Evolutionary conservation across 2,888 invertebrate species (phyloP), one percentile per base, ranked within the genome.

Genomic region (Cantharis flavilabris): DNA sequence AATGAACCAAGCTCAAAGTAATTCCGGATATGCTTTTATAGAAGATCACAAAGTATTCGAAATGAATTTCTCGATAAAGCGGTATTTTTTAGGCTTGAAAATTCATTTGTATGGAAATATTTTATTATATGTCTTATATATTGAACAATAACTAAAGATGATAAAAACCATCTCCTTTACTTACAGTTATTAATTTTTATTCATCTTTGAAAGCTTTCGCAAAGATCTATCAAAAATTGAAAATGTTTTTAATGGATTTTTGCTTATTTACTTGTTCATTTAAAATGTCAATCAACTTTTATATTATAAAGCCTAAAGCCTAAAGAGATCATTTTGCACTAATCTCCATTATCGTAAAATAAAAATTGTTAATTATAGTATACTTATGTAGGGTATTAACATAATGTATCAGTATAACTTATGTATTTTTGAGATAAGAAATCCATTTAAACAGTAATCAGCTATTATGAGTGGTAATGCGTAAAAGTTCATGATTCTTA

Each of bases 1-100:
- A 86, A 87, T 86, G 86, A 87, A 86, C 84, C 84, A 84, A 81
- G 83, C 83, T 82, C 83, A 82, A 83, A 84, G 82, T 81, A 82
- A 80, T 82, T 77, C 77, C 83, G 83, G 82, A 85, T 84, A 84
- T 84, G 84, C 83, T 84, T 84, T 85, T 84, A 84, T 85, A 84
- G 83, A 82, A 84, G 83, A 84, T 84, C 85, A 83, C 82, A 84
- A 83, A 83, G 81, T 83, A 77, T 73, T 71, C 72, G 75, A 75
- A 80, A 82, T 80, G 80, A 82, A 79, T 79, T 82, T 81, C 75
- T 62, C 33, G 70, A 71, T 76, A 76, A 72, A 70, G 76, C 75
- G 78, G 72, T 72, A 73, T 76, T 73, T 76, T 71, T 75, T 72
- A 20, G 67, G 70, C 49, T 72, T 16, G 30, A 64, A 69, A 77